A percentile compares a stretch with the other conserved stretches of the same genome.
phyloP scores from a whole-genome alignment of 2,888 invertebrate species.

The Cosmia trapezina region DNA sequence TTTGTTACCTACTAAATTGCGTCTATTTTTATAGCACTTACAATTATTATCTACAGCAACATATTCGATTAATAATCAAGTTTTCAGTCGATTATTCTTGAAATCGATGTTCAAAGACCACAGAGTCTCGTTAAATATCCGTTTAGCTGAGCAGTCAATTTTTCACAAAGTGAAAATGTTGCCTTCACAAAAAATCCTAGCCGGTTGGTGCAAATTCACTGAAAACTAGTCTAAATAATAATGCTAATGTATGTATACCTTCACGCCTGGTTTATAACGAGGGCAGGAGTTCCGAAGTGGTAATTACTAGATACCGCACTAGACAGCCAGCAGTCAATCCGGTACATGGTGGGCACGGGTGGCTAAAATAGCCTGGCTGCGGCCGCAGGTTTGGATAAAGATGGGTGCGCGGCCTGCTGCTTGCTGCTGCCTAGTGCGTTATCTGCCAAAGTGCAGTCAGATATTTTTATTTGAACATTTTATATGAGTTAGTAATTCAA shows the following conservation, averaged over 20 bases:
- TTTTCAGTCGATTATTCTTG: conserved; percentile 28
- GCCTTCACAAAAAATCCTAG: conserved; percentile 55
- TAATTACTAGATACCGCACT: conserved; percentile 63
- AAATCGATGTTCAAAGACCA: conserved; percentile 49
- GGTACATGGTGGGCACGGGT: conserved; percentile 55
- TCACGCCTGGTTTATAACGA: conserved; percentile 59
- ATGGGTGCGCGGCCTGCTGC: conserved; percentile 63
- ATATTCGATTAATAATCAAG: conserved; percentile 30
- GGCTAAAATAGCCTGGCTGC: conserved; percentile 63
- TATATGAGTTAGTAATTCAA: conserved; percentile 45
- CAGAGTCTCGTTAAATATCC: conserved; percentile 37
- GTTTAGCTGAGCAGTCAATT: conserved; percentile 48
- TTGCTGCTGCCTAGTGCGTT: conserved; percentile 62
- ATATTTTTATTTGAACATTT: conserved; percentile 62
- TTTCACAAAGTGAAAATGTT: conserved; percentile 36
- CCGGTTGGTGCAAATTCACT: conserved; percentile 54
- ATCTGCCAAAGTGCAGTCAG: conserved; percentile 63
- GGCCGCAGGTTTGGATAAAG: conserved; percentile 59
- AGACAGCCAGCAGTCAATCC: conserved; percentile 58
- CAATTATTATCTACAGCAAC: conserved; percentile 49
- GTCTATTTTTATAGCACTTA: conserved; percentile 61
- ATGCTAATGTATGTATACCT: conserved; percentile 62
- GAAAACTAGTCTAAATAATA: conserved; percentile 65
- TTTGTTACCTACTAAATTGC: conserved; percentile 62
- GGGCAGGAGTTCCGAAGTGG: conserved; percentile 60